Evolutionary conservation across 2,797 vertebrate genomes (phyloP).

Genomic region (Pseudochromis fuscus): DNA sequence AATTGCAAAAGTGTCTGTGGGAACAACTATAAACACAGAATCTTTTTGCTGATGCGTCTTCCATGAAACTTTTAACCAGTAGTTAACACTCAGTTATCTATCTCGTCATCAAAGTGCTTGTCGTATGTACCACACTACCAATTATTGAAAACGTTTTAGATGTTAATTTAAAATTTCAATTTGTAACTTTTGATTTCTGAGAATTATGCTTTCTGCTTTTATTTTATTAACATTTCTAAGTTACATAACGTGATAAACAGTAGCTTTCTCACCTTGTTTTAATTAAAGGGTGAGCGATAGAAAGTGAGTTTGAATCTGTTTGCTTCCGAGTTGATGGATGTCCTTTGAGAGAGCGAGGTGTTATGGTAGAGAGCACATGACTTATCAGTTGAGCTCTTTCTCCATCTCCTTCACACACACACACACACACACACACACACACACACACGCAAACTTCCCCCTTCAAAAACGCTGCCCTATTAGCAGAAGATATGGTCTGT

Average conservation of each 20-base stretch:
- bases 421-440: conserved; percentile 10
- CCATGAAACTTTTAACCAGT: conserved; percentile 20
- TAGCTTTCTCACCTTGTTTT: not conserved
- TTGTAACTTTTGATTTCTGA: not conserved
- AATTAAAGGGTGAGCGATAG: conserved; percentile 35
- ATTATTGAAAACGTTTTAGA: not conserved
- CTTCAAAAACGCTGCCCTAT: conserved; percentile 62
- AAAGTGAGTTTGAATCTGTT: conserved; percentile 47
- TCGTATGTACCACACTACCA: not conserved
- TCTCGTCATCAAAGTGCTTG: not conserved
- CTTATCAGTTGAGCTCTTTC: conserved; percentile 51
- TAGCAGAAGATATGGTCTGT: conserved; percentile 71
- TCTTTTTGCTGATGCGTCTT: conserved; percentile 26
- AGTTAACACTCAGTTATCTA: not conserved
- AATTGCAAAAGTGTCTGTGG: conserved; percentile 58
- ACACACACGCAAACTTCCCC: conserved; percentile 14
- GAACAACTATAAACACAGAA: conserved; percentile 48
- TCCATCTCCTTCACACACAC: conserved; percentile 5
- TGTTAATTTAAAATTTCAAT: not conserved
- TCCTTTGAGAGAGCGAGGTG: conserved; percentile 39
- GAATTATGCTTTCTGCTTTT: conserved; percentile 13
- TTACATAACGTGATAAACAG: conserved; percentile 15
- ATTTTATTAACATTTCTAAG: not conserved
- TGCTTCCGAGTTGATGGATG: conserved; percentile 52
- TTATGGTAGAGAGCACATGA: conserved; percentile 42